These are phyloP conservation scores for Trachelus iudaicus DNA, from an alignment of 2,888 invertebrate species.

Conservation along the genomic window DNA sequence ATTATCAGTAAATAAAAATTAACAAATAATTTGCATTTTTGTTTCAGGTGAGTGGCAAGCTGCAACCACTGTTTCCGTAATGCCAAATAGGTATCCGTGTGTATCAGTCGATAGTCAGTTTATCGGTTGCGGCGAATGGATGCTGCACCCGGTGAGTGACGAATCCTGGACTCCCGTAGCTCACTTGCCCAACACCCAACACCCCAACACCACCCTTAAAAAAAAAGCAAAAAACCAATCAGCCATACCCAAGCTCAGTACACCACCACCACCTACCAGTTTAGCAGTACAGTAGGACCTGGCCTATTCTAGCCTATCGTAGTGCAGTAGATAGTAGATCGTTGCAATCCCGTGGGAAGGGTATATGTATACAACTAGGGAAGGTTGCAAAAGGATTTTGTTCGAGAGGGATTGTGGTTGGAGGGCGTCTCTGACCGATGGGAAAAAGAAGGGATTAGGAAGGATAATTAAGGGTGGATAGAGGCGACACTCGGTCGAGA, in stretches of 20 bases:
- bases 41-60: slow-evolving; percentile 66
- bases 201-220: slow-evolving; percentile 25
- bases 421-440: not conserved
- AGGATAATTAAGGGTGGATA: not conserved
- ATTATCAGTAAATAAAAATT: not conserved
- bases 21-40: slow-evolving; percentile 31
- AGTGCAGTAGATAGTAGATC: slow-evolving; percentile 27
- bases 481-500: not conserved
- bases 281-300: slow-evolving; percentile 40
- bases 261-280: slow-evolving; percentile 18
- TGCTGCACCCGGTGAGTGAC: slow-evolving; percentile 66
- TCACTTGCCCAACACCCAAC: slow-evolving; percentile 32
- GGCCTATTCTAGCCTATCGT: slow-evolving; percentile 35
- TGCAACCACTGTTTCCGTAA: slow-evolving; percentile 64
- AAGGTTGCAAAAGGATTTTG: not conserved
- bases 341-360: not conserved
- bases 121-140: slow-evolving; percentile 65
- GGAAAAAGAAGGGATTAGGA: not conserved
- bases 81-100: slow-evolving; percentile 66
- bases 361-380: not conserved
- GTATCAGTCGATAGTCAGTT: slow-evolving; percentile 61
- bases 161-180: slow-evolving; percentile 53
- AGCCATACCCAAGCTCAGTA: slow-evolving; percentile 33
- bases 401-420: not conserved
- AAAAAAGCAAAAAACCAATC: slow-evolving; percentile 22